Base-by-base conservation (phyloP, 37 sponge, comb jelly and placozoan species). In the Ephydatia muelleri region DNA sequence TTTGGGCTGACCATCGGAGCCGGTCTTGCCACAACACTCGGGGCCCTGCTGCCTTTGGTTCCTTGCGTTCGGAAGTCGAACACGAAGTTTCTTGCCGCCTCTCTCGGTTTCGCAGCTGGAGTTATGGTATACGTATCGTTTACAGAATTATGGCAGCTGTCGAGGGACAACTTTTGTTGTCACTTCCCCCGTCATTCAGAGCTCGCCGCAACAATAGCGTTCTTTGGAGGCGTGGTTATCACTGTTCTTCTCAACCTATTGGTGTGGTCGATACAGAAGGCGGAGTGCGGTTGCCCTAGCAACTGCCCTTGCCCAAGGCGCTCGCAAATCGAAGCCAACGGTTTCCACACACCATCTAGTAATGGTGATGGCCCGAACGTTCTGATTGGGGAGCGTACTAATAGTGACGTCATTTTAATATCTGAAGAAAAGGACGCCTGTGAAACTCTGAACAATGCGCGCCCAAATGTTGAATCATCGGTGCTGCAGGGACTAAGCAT, bases 1-100 rank as follows among this genome's bases (percentile, higher is more conserved):
- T 92, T 92, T 76, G 92, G 92, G 23, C 82, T 92, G 22, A 92
- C 92, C 16, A 88, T 92, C 9, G 88, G 73, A 32, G 92, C 92
- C 49, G 92, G 92, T 21, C 40, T 91, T 37, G 89, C 93, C 37
- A 93, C 93, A 0, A 82, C 83, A 2, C 31, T 93, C 23, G 93
- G 93, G 1, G 86, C 89, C 35, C 67, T 93, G 0, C 86, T 88
- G 0, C 93, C 93, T 2, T 82, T 93, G 57, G 38, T 88, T 22
- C 93, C 93, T 14, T 93, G 75, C 65, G 70, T 93, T 9, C 82
- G 86, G 65, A 78, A 72, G 5, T 70, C 86, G 27, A 86, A 89
- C 80, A 85, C 85, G 3, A 40, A 27, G 0, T 76, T 68, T 28
- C 89, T 93, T 14, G 47, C 89, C 0, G 79, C 38, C 1, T 68